Percentiles rank a stretch among this genome's conserved stretches.
Conservation (phyloP, 2,888 invertebrate species). For the Halictus ligatus region DNA sequence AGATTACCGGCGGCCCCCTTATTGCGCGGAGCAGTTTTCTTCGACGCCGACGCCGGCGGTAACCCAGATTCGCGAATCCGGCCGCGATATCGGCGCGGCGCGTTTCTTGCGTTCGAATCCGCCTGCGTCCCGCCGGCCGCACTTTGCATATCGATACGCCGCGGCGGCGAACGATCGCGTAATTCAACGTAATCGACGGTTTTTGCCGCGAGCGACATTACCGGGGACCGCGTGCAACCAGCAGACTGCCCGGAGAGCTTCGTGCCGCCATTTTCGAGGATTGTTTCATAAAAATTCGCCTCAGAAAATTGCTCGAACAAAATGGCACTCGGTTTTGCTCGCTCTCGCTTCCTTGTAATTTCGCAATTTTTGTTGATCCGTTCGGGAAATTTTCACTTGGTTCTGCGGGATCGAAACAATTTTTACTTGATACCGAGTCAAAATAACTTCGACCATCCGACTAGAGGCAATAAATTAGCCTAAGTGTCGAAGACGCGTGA, state of each 20-base stretch:
- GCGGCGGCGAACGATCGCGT: not conserved
- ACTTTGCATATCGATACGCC: not conserved
- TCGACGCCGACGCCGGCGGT: not conserved
- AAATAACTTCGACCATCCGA: too few relatives aligned
- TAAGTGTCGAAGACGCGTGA: too few relatives aligned
- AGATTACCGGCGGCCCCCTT: conserved; percentile 30
- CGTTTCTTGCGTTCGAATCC: not conserved
- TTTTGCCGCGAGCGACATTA: not conserved
- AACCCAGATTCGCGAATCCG: conserved; percentile 28
- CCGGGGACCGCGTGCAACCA: not conserved
- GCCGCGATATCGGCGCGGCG: conserved; percentile 7
- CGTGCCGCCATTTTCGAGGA: not conserved
- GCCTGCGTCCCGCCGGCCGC: not conserved
- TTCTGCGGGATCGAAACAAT: too few relatives aligned
- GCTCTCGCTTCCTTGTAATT: not conserved
- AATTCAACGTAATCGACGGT: not conserved
- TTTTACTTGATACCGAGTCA: too few relatives aligned
- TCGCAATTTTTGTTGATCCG: not conserved
- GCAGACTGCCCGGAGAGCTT: not conserved
- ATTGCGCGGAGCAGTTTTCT: conserved; percentile 12
- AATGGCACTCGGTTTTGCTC: not conserved
- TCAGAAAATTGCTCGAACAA: not conserved
- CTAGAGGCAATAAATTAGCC: too few relatives aligned
- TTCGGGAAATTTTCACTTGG: not conserved
- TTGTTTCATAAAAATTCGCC: not conserved